A percentile compares a stretch with the other conserved stretches of the same genome.
These are phyloP conservation scores for Clytia hemisphaerica DNA, from an alignment of 30 jellyfish, hydroid and myxozoan species.

Conservation along the genomic window DNA sequence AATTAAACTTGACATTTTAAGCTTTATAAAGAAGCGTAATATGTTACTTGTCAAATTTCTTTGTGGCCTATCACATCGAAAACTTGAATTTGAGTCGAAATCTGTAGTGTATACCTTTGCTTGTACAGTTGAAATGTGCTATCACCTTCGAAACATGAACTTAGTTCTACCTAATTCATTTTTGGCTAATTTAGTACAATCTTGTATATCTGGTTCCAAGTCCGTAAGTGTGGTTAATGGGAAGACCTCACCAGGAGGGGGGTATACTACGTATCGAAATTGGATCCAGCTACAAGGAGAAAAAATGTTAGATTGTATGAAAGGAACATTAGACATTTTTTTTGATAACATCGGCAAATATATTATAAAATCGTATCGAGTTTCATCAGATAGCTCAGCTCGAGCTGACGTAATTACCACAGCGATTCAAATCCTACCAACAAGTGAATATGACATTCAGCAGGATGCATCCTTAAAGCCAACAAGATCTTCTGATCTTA, in stretches of 20 bases:
- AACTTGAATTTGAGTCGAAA: too few relatives aligned
- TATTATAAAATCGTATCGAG: not conserved
- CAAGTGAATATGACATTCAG: not conserved
- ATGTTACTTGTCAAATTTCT: too few relatives aligned
- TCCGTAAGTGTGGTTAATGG: not conserved
- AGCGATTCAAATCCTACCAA: not conserved
- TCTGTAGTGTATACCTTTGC: too few relatives aligned
- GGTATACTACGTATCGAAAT: not conserved
- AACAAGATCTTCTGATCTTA: fast-evolving
- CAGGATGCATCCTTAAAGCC: not conserved
- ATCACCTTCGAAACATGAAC: not conserved
- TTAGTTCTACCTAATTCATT: not conserved
- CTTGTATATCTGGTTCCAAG: not conserved
- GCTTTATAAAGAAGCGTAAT: too few relatives aligned
- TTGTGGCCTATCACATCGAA: too few relatives aligned
- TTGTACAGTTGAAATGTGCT: not conserved
- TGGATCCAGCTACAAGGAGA: not conserved
- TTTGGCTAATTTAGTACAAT: not conserved
- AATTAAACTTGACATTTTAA: too few relatives aligned
- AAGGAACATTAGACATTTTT: not conserved
- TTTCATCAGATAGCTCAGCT: too few relatives aligned
- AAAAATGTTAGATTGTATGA: not conserved
- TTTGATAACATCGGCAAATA: not conserved
- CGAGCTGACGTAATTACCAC: too few relatives aligned
- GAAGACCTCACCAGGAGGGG: not conserved